Percentiles rank a stretch among this genome's conserved stretches.
These are phyloP conservation scores for Neomicropteryx cornuta DNA, from an alignment of 1,140 invertebrate species.

Conservation along the genomic window DNA sequence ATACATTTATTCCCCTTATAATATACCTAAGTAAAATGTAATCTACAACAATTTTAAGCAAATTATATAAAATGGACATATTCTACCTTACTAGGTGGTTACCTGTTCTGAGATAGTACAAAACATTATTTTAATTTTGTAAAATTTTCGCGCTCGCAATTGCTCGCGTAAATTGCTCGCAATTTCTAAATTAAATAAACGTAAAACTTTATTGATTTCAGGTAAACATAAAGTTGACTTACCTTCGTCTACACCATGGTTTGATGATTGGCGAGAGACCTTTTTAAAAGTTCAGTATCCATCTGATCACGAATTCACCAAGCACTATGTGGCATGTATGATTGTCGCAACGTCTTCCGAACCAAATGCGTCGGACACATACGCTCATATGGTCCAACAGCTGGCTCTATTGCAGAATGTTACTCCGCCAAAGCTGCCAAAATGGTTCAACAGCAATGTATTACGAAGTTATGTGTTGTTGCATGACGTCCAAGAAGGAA, in stretches of 20 bases:
- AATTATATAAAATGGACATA: too few relatives aligned
- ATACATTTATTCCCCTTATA: too few relatives aligned
- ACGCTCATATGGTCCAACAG: constrained; percentile 64
- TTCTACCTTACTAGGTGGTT: too few relatives aligned
- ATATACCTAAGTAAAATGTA: too few relatives aligned
- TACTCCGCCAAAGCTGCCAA: constrained; percentile 65
- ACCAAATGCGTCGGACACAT: constrained; percentile 66
- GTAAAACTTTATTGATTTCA: constrained; percentile 22
- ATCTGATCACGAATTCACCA: constrained; percentile 91
- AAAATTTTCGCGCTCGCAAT: too few relatives aligned
- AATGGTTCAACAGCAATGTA: constrained; percentile 83
- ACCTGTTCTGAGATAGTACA: too few relatives aligned
- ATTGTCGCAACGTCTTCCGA: constrained; percentile 77
- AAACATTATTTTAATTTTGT: too few relatives aligned
- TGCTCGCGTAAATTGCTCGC: too few relatives aligned
- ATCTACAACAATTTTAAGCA: too few relatives aligned
- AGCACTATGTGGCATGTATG: constrained; percentile 85
- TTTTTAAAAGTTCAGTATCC: constrained; percentile 83
- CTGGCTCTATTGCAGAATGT: constrained; percentile 68
- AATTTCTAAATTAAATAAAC: too few relatives aligned
- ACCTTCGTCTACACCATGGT: constrained; percentile 82
- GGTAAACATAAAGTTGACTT: constrained; percentile 45
- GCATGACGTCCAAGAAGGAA: constrained; percentile 66
- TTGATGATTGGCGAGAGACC: constrained; percentile 87
- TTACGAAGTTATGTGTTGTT: constrained; percentile 84